phyloP scores from a whole-genome alignment of 1,140 invertebrate genomes.

The Panulirus ornatus region DNA sequence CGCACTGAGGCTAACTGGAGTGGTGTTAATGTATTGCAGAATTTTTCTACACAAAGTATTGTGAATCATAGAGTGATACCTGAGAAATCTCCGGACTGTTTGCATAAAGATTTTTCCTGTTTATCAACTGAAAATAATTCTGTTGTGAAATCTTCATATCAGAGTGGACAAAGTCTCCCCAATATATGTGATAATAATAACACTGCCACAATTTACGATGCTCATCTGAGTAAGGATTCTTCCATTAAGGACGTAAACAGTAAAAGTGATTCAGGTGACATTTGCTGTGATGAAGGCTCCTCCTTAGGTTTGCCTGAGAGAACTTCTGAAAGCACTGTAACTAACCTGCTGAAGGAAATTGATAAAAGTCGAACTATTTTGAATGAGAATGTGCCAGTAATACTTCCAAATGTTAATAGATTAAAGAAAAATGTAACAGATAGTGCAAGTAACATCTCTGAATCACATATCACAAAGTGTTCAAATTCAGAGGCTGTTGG shows the following conservation, averaged over 20 bases:
- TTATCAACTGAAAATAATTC: neutral
- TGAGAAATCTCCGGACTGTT: neutral
- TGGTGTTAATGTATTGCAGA: slow-evolving; percentile 27
- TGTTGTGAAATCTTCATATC: neutral
- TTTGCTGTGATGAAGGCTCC: neutral
- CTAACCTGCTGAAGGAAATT: neutral
- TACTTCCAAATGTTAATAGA: neutral
- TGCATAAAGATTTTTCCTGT: slow-evolving; percentile 7
- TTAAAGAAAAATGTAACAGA: slow-evolving; percentile 5
- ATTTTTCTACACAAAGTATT: slow-evolving; percentile 34
- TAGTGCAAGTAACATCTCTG: neutral
- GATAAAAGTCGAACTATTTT: neutral
- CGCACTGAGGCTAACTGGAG: slow-evolving; percentile 10
- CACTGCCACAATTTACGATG: slow-evolving; percentile 58
- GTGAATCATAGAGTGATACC: neutral
- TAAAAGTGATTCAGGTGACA: neutral
- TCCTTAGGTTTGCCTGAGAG: slow-evolving; percentile 28
- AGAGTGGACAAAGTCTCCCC: slow-evolving; percentile 1
- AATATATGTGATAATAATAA: slow-evolving; percentile 53
- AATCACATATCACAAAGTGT: neutral
- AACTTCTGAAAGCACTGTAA: neutral
- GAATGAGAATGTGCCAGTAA: slow-evolving; percentile 12
- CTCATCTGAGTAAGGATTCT: slow-evolving; percentile 27
- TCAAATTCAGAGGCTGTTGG: neutral
- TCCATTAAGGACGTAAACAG: neutral